A percentile compares a stretch with the other conserved stretches of the same genome.
phyloP scores from a whole-genome alignment of 1,140 invertebrate species.

The Anastrepha obliqua region DNA sequence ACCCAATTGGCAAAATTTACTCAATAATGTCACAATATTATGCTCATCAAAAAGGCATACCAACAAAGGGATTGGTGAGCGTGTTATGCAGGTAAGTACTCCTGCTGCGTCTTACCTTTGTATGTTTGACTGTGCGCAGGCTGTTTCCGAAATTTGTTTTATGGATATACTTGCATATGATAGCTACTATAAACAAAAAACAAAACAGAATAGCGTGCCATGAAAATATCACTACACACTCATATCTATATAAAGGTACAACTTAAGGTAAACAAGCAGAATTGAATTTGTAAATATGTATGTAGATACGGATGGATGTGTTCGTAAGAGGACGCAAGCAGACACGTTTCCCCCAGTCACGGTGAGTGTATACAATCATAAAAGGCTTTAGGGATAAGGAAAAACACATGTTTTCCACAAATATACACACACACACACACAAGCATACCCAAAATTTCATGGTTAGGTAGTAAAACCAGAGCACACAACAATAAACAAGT shows the following conservation, averaged over 20 bases:
- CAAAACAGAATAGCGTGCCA: no score
- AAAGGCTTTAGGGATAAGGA: slow-evolving; percentile 56
- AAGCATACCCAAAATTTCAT: neutral
- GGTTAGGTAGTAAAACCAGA: neutral
- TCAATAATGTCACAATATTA: slow-evolving; percentile 43
- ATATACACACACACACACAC: slow-evolving; percentile 60
- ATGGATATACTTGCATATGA: neutral
- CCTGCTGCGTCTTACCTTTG: neutral
- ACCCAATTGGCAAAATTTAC: slow-evolving; percentile 28
- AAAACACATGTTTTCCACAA: slow-evolving; percentile 56
- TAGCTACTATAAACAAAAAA: neutral
- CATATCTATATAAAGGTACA: neutral
- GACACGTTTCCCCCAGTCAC: neutral
- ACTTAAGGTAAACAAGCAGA: slow-evolving; percentile 33
- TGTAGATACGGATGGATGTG: slow-evolving; percentile 3
- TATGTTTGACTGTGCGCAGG: neutral
- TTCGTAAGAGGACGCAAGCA: neutral
- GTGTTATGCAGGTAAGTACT: neutral
- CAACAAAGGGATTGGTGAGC: no score
- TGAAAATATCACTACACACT: neutral
- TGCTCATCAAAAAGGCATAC: slow-evolving; percentile 39
- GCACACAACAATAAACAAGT: neutral
- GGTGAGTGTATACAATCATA: slow-evolving; percentile 54
- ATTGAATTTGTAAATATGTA: slow-evolving; percentile 27
- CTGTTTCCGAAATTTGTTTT: slow-evolving; percentile 6